Evolutionary conservation across 2,797 vertebrate genomes (phyloP), one percentile per base, ranked within the genome.

Genomic region (Pipistrellus pygmaeus): DNA sequence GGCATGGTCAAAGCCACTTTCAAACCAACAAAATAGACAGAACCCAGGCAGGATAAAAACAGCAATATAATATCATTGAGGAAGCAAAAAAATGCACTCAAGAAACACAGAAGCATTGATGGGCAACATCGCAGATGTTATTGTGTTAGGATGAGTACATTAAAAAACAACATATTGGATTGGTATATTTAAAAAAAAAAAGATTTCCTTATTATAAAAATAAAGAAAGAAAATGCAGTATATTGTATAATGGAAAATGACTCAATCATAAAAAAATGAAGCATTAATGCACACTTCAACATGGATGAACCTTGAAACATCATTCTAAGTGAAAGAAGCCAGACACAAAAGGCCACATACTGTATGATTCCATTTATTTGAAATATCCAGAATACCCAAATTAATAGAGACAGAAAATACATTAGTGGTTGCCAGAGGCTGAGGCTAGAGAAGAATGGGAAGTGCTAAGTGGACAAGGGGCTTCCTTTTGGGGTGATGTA

Each of bases 291-390:
- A 1, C 1, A 2, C 48, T 2, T 8, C 8, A 7, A 6, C 6
- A 17, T 0, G 13, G 64, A 7, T 30, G 25, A 75, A 4, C n/a
- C 14, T 18, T 18, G 27, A 64, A 32, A 46, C 27, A 2, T 7
- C 6, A 51, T 2, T 44, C 35, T 17, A 30, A 48, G 38, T 20
- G 51, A 81, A 83, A 15, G 15, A 46, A 85, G 17, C 53, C 25
- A 80, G 57, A 9, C 6, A n/a, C 35, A 3, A 7, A 80, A 6
- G 35, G 18, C 60, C n/a, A 4, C 3, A 1, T 0, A 6, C 8
- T 3, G 0, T 38, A 17, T 13, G 5, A 21, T 1, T 8, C 25
- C 15, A 0, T 13, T 14, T n/a, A 3, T n/a, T 2, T 38, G 17
- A n/a, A 72, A 8, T 12, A 6, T 35, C 44, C 69, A 55, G 17